phyloP scores from a whole-genome alignment of 2,113 vertebrate genomes.

The Alces alces region DNA sequence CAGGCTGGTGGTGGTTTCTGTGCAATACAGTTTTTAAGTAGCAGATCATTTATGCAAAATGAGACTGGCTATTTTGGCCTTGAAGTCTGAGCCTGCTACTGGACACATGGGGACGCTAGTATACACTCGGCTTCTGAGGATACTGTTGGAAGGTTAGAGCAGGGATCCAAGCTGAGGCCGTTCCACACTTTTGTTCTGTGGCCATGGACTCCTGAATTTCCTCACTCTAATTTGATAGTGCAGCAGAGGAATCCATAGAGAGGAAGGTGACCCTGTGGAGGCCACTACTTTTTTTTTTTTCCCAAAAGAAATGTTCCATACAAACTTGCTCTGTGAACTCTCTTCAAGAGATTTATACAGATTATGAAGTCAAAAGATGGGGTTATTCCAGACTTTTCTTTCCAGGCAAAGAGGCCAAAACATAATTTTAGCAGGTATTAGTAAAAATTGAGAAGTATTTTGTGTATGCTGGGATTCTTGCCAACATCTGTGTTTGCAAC shows the following conservation, averaged over 20 bases:
- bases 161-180: background rate
- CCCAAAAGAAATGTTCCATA: background rate
- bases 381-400: constrained; percentile 68
- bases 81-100: background rate
- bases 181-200: background rate
- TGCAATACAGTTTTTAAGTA: background rate
- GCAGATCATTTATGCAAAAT: background rate
- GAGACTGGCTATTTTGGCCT: background rate
- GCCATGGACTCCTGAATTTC: background rate
- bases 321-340: constrained; percentile 45
- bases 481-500: constrained; percentile 65
- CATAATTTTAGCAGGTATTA: constrained; percentile 74
- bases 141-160: background rate
- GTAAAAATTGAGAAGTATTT: constrained; percentile 64
- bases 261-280: background rate
- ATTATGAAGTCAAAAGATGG: constrained; percentile 67
- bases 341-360: constrained; percentile 65
- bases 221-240: background rate
- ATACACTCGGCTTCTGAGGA: background rate
- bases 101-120: background rate
- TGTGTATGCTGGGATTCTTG: constrained; percentile 53
- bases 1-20: background rate
- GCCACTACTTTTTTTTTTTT: background rate
- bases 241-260: background rate
- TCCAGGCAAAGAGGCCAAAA: constrained; percentile 50